Percentiles rank a stretch among this genome's conserved stretches.
Conservation (phyloP, 2,888 invertebrate species). For the Rugalucina vietnamica region DNA sequence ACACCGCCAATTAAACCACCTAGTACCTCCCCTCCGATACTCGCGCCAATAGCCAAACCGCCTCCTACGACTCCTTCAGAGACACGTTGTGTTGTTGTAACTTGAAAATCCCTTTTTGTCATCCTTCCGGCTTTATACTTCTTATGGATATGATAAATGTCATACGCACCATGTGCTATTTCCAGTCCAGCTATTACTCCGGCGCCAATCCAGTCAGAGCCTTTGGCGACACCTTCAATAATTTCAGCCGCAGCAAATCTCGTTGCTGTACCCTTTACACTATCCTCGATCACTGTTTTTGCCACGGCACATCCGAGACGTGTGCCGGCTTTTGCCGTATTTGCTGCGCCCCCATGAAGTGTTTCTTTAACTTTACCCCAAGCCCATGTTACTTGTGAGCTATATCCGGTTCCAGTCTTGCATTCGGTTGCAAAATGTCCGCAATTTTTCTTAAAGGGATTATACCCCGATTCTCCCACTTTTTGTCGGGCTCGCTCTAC, state of each 20-base stretch:
- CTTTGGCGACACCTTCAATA: not conserved
- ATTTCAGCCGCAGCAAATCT: slow-evolving; percentile 15
- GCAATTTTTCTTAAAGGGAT: slow-evolving; percentile 25
- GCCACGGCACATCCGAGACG: not conserved
- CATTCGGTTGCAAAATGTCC: slow-evolving; percentile 15
- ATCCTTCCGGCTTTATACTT: slow-evolving; percentile 3
- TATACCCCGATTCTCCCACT: slow-evolving; percentile 19
- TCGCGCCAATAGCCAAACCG: not conserved
- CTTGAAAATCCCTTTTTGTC: slow-evolving; percentile 11
- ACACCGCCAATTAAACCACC: not conserved
- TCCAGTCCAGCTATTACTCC: not conserved
- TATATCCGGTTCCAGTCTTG: slow-evolving; percentile 23
- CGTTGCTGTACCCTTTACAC: not conserved
- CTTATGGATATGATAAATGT: not conserved
- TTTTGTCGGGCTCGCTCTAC: slow-evolving; percentile 21
- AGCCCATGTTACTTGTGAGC: slow-evolving; percentile 23
- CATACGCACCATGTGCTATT: not conserved
- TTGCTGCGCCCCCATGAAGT: not conserved
- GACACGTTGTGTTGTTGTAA: slow-evolving; percentile 5
- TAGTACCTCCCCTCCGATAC: not conserved
- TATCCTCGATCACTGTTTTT: not conserved
- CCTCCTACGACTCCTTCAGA: slow-evolving; percentile 10
- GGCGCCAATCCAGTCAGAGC: slow-evolving; percentile 18
- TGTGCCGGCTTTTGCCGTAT: not conserved
- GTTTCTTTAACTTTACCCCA: slow-evolving; percentile 25